Evolutionary conservation across 2,113 vertebrate species (phyloP).

Genomic region (Gorsachius goisagi): DNA sequence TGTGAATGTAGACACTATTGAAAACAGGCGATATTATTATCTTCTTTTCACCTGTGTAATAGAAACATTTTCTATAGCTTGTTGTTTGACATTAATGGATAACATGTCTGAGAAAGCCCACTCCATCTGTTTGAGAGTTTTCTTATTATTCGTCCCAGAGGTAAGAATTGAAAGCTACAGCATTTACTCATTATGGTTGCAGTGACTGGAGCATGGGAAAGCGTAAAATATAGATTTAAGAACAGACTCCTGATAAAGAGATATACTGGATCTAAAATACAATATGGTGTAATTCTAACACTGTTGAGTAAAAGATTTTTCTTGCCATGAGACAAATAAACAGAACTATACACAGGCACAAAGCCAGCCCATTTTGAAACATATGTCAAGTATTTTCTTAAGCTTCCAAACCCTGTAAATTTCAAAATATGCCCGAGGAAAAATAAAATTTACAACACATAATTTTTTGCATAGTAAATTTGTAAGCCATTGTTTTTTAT

Average conservation of each 20-base stretch:
- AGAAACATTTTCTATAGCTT: slow-evolving; percentile 33
- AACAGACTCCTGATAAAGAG: slow-evolving; percentile 23
- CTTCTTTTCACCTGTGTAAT: slow-evolving; percentile 38
- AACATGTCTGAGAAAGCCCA: slow-evolving; percentile 14
- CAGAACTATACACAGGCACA: not conserved
- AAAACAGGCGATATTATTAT: slow-evolving; percentile 41
- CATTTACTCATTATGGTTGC: slow-evolving; percentile 21
- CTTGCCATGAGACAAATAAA: slow-evolving; percentile 54
- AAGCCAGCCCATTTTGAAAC: slow-evolving; percentile 22
- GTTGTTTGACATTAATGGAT: slow-evolving; percentile 59
- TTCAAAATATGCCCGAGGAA: slow-evolving; percentile 55
- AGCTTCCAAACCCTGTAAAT: slow-evolving; percentile 46
- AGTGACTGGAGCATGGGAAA: not conserved
- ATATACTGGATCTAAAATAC: slow-evolving; percentile 22
- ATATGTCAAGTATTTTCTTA: slow-evolving; percentile 66
- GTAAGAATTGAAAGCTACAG: slow-evolving; percentile 17
- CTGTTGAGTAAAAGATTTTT: slow-evolving; percentile 5
- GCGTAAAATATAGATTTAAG: slow-evolving; percentile 34
- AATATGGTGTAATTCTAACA: slow-evolving; percentile 6
- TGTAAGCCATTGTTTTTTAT: slow-evolving; percentile 8
- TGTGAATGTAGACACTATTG: not conserved
- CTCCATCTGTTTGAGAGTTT: not conserved
- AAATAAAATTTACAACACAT: slow-evolving; percentile 45
- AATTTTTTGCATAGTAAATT: slow-evolving; percentile 37
- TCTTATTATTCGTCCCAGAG: slow-evolving; percentile 25